Evolutionary conservation across 1,140 invertebrate species (phyloP), one percentile per base, ranked within the genome.

Genomic region (Hycleus phaleratus): DNA sequence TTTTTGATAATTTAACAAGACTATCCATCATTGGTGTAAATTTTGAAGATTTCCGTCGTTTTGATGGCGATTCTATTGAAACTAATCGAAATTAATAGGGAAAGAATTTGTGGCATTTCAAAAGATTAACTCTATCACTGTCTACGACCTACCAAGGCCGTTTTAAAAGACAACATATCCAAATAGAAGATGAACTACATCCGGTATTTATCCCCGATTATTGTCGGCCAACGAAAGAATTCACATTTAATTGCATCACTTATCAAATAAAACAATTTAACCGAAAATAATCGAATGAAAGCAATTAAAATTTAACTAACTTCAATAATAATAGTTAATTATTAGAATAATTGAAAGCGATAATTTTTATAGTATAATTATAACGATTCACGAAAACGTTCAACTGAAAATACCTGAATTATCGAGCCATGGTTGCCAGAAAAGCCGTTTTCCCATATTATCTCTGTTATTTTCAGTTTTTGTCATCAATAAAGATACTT

Each of bases 351-450:
- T 18, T 18, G 18, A 18, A 18, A 18, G 18, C 18, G 18, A 18
- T 18, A 18, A 18, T 1, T 18, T 18, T 18, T 18, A 18, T 18
- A 18, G 18, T 18, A 18, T 18, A 18, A 18, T 18, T 18, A 18
- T 18, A 18, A 18, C 18, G 2, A 18, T 18, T 18, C 18, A 18
- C 18, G 18, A 18, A 18, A 18, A 18, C 18, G 18, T 18, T 18
- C 5, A 42, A 42, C 4, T 42, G 10, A 39, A 39, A 42, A 42
- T 42, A 42, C 40, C 40, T 42, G 40, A 10, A 42, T 64, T 59
- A 62, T 64, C 58, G 3, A 69, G 11, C 70, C 70, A 72, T 2
- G 70, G 70, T 46, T 72, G 70, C 70, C 70, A 72, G 56, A 70
- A 72, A 26, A 58, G 56, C 26, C 57, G 38, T 26, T 50, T 51